Evolutionary conservation across 2,113 vertebrate genomes (phyloP).

Genomic region (Paratilapia polleni): DNA sequence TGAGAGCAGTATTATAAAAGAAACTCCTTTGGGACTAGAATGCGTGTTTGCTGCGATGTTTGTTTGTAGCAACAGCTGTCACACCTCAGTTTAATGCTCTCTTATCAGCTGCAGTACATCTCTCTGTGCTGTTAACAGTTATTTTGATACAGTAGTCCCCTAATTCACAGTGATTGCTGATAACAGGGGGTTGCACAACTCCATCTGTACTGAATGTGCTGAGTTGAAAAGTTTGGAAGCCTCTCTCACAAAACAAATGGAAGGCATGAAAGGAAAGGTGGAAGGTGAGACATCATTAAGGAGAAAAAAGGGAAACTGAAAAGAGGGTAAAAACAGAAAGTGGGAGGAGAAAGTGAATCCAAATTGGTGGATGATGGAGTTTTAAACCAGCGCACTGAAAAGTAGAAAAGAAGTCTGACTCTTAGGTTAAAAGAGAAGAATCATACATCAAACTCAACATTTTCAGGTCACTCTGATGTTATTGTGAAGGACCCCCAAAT

Average conservation of each 20-base stretch:
- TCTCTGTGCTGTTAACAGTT: background rate
- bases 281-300: background rate
- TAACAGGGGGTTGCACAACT: constrained; percentile 12
- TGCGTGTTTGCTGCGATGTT: background rate
- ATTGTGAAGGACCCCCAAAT: background rate
- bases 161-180: constrained; percentile 25
- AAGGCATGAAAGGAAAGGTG: background rate
- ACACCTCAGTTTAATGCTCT: constrained; percentile 2
- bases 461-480: constrained; percentile 9
- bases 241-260: background rate
- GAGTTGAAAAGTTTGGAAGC: background rate
- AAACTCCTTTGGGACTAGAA: constrained; percentile 7
- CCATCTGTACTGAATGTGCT: background rate
- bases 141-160: background rate
- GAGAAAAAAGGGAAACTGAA: background rate
- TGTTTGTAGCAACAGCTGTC: constrained; percentile 32
- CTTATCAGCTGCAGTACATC: constrained; percentile 16
- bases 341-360: background rate
- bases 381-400: background rate
- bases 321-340: background rate
- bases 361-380: background rate
- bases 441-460: constrained; percentile 8
- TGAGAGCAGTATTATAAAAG: background rate
- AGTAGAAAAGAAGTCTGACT: background rate
- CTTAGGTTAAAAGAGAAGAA: background rate